These are phyloP conservation scores for Schizothorax lantsangensis DNA, from an alignment of 2,797 vertebrate genomes.

Conservation along the genomic window DNA sequence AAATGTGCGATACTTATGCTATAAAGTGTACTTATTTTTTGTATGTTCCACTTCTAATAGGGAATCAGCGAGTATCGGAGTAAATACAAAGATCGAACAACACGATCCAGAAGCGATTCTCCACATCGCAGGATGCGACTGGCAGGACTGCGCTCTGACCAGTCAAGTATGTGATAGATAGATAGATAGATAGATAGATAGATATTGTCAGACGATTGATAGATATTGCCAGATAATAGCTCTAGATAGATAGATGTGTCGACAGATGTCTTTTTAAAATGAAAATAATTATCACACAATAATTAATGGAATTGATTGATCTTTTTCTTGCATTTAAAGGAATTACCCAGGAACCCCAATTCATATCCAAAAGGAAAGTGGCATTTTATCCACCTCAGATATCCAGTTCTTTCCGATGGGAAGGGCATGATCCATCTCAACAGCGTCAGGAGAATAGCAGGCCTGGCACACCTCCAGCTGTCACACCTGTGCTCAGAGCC, in stretches of 20 bases:
- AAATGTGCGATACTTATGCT: neutral
- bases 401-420: conserved; percentile 80
- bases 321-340: conserved; percentile 65
- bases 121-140: conserved; percentile 67
- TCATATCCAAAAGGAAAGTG: conserved; percentile 84
- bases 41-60: conserved; percentile 62
- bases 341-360: conserved; percentile 83
- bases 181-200: neutral
- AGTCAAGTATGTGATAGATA: conserved; percentile 71
- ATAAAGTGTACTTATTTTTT: neutral
- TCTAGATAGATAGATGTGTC: neutral
- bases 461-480: conserved; percentile 54
- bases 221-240: neutral
- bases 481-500: conserved; percentile 59
- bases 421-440: conserved; percentile 15
- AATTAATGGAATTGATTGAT: neutral
- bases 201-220: neutral
- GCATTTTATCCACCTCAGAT: conserved; percentile 78
- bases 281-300: neutral
- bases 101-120: conserved; percentile 66
- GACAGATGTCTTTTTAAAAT: too few relatives aligned
- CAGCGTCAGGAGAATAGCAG: conserved; percentile 27
- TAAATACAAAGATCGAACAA: conserved; percentile 77
- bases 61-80: conserved; percentile 82
- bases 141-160: conserved; percentile 85